Percentiles rank a stretch among this genome's conserved stretches.
Evolutionary conservation across 1,140 invertebrate species (phyloP).

Genomic region (Papilio polyxenes): DNA sequence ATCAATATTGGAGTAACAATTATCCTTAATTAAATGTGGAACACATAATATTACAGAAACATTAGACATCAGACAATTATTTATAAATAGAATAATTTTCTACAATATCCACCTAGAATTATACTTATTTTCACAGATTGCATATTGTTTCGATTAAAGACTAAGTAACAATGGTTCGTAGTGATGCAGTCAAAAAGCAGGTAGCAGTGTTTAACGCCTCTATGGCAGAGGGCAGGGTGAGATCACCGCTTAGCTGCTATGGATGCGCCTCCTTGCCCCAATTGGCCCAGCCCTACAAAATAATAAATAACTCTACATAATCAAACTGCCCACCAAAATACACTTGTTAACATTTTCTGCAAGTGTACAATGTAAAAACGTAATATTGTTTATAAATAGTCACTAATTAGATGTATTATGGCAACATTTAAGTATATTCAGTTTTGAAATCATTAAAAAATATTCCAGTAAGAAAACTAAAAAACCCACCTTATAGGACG

Average conservation of each 20-base stretch:
- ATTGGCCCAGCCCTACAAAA: slow-evolving; percentile 79
- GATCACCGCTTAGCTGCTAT: slow-evolving; percentile 78
- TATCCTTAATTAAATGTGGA: slow-evolving; percentile 81
- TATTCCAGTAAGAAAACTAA: slow-evolving; percentile 33
- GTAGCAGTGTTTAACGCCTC: slow-evolving; percentile 82
- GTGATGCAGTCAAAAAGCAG: slow-evolving; percentile 81
- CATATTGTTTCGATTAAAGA: slow-evolving; percentile 83
- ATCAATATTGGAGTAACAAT: slow-evolving; percentile 81
- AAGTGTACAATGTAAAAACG: neutral
- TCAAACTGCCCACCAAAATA: neutral
- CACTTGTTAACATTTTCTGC: neutral
- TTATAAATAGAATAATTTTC: slow-evolving; percentile 82
- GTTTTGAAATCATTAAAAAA: slow-evolving; percentile 31
- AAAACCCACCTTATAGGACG: slow-evolving; percentile 77
- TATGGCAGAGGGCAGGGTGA: slow-evolving; percentile 74
- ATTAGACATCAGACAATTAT: slow-evolving; percentile 85
- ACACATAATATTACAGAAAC: slow-evolving; percentile 83
- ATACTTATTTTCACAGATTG: slow-evolving; percentile 84
- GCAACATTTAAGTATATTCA: neutral
- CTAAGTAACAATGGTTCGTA: slow-evolving; percentile 82
- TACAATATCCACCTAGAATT: slow-evolving; percentile 81
- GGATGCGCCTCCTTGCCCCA: slow-evolving; percentile 78
- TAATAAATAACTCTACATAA: slow-evolving; percentile 42
- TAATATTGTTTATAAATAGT: neutral
- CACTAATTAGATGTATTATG: neutral